Evolutionary conservation across 2,888 invertebrate species (phyloP).

Genomic region (Parasteatoda lunata): DNA sequence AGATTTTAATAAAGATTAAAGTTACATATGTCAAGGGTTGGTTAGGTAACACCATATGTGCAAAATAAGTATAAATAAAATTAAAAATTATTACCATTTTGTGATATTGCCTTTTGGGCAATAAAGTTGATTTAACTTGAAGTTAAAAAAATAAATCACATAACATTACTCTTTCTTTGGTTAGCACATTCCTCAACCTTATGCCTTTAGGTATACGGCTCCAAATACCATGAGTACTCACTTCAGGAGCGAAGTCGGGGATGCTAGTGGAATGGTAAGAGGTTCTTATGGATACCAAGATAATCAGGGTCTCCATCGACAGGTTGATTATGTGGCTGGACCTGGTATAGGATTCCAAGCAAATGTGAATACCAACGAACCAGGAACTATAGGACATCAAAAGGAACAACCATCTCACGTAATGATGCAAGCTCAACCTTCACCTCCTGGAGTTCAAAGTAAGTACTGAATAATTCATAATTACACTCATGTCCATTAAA

Average conservation of each 20-base stretch:
- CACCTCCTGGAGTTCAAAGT: background rate
- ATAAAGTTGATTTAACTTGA: background rate
- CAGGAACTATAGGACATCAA: background rate
- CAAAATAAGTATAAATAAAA: too few species aligned
- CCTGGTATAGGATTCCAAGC: slow-evolving; percentile 9
- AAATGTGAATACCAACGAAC: background rate
- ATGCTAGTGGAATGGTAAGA: background rate
- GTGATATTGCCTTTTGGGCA: too few species aligned
- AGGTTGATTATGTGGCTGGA: background rate
- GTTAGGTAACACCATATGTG: too few species aligned
- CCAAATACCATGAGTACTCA: background rate
- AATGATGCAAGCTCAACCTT: background rate
- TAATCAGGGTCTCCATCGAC: too few species aligned
- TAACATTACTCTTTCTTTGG: background rate
- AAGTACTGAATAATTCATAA: background rate
- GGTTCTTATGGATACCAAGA: too few species aligned
- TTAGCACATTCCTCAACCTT: background rate
- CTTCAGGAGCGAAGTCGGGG: background rate
- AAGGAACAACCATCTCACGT: background rate
- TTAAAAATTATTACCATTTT: too few species aligned
- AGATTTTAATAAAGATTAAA: too few species aligned
- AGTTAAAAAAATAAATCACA: background rate
- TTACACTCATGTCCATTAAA: too few species aligned
- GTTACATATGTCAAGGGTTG: too few species aligned
- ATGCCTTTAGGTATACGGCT: background rate